Evolutionary conservation across 2,797 vertebrate species (phyloP), one percentile per base, ranked within the genome.

Genomic region (Microctenopoma stevenorrisi): DNA sequence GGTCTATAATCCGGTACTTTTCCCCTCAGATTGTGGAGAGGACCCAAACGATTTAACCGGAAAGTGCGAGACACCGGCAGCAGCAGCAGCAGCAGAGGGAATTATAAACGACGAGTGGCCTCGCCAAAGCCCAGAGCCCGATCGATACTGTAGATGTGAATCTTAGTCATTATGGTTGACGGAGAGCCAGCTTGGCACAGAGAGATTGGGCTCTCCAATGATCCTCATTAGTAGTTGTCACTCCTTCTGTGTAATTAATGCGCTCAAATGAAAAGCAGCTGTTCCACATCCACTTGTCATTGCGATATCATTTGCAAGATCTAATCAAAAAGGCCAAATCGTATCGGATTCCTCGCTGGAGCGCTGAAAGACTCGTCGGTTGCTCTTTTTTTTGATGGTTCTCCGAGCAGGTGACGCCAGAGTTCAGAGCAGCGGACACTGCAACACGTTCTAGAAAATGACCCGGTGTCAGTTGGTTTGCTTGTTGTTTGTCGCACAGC

Each of bases 141-240:
- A 91, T 92, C 82, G 74, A 91, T 89, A 83, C 58, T 46, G 75
- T 60, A 72, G 82, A 90, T 78, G 83, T 86, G 84, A 80, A 88
- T 87, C 78, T 83, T 80, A 38, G 78, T 88, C 87, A 89, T 88
- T 87, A 86, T 46, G 69, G 59, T 42, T 81, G 82, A 86, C 69
- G 16, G 50, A 83, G 59, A 86, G 78, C 66, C 83, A 70, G 66
- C 46, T 72, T 66, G 70, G 81, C 81, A 72, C 61, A 62, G 69
- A 84, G 46, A 55, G 69, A 84, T 50, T 42, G 70, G 49, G 47
- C 70, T 61, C 71, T 33, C 70, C 68, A 72, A 60, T 42, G 57
- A 67, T 74, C 58, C 61, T 70, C 77, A 84, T 88, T 79, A 86
- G 72, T 79, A 69, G 68, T 53, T 72, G 83, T 86, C 81, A 72